phyloP scores from a whole-genome alignment of 2,888 invertebrate genomes.

The Cantharis flavilabris region DNA sequence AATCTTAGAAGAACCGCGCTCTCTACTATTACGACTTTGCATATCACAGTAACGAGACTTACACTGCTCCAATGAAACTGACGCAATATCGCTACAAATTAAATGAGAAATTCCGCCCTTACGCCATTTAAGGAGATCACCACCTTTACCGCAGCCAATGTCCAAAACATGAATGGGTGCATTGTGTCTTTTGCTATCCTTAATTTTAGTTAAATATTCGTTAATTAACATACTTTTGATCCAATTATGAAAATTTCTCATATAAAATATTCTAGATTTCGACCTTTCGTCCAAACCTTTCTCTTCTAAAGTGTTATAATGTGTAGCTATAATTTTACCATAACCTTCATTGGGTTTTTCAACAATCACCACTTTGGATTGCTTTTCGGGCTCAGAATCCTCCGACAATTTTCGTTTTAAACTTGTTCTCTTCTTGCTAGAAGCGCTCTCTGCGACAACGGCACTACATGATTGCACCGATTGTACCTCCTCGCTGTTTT shows the following conservation, averaged over 20 bases:
- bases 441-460: background rate
- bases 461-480: background rate
- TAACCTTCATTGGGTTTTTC: conserved; percentile 50
- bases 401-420: background rate
- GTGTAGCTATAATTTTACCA: conserved; percentile 78
- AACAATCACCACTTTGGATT: conserved; percentile 25
- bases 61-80: conserved; percentile 90
- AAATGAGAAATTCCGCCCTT: conserved; percentile 80
- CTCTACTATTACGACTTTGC: conserved; percentile 46
- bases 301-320: conserved; percentile 91
- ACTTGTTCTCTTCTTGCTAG: background rate
- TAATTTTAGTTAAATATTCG: conserved; percentile 73
- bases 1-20: conserved; percentile 51
- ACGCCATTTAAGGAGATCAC: conserved; percentile 96
- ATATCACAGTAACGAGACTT: conserved; percentile 80
- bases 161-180: conserved; percentile 79
- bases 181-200: conserved; percentile 67
- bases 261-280: conserved; percentile 87
- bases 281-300: conserved; percentile 79
- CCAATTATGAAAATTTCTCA: conserved; percentile 99
- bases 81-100: conserved; percentile 92
- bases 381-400: conserved; percentile 17
- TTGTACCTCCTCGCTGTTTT: conserved; percentile 10
- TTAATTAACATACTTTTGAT: conserved; percentile 94
- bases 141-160: conserved; percentile 98